These are phyloP conservation scores for Hydrozoanthus gracilis DNA, from an alignment of 92 coral and sea anemone species.

Conservation along the genomic window DNA sequence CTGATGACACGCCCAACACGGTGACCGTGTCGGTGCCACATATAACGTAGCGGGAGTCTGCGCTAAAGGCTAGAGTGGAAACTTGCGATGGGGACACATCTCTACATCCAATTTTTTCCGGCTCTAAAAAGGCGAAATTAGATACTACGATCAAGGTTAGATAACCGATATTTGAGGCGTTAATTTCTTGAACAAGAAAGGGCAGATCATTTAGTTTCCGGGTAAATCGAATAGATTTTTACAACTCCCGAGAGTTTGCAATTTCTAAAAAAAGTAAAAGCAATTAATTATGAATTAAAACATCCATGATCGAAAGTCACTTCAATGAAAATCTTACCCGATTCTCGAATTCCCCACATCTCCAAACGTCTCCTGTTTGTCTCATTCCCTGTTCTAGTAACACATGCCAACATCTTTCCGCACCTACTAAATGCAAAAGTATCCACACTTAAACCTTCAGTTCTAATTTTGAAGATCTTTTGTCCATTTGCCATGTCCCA, in stretches of 20 bases:
- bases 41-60: slow-evolving; percentile 29
- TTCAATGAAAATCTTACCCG: background rate
- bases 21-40: slow-evolving; percentile 37
- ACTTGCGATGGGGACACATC: slow-evolving; percentile 20
- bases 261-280: too few species aligned
- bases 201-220: too few species aligned
- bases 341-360: slow-evolving; percentile 15
- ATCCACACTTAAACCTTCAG: background rate
- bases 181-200: too few species aligned
- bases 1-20: slow-evolving; percentile 8
- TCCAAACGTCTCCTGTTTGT: background rate
- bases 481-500: slow-evolving; percentile 37
- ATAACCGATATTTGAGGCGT: too few species aligned
- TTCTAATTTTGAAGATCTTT: background rate
- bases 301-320: too few species aligned
- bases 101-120: slow-evolving; percentile 18
- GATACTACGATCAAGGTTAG: background rate
- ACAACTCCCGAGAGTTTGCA: too few species aligned
- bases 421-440: slow-evolving; percentile 11
- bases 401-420: slow-evolving; percentile 19
- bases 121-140: background rate
- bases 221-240: too few species aligned
- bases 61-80: slow-evolving; percentile 12
- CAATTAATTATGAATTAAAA: background rate
- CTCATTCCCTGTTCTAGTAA: slow-evolving; percentile 4